Evolutionary conservation across 2,797 vertebrate species (phyloP).

Genomic region (Buceros bicornis): DNA sequence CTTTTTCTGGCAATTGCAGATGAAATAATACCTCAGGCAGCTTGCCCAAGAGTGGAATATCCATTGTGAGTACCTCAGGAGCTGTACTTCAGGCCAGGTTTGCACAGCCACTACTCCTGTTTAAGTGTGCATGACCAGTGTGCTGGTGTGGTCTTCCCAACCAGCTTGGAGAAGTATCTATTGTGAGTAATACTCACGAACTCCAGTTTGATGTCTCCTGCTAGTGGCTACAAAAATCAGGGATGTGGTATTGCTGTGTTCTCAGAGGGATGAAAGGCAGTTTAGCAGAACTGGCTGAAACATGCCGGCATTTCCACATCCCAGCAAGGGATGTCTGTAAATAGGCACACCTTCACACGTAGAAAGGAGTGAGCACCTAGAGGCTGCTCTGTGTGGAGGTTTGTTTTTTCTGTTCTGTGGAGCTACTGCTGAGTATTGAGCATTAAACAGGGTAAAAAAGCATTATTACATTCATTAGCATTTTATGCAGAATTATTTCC

Average conservation of each 20-base stretch:
- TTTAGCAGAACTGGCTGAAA: conserved; percentile 8
- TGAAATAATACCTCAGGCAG: neutral
- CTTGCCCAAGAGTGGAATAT: neutral
- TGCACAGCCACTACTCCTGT: neutral
- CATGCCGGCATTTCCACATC: neutral
- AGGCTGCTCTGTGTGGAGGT: neutral
- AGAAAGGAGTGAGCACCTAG: neutral
- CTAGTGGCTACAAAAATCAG: neutral
- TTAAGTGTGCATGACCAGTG: accelerated
- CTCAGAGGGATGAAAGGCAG: neutral
- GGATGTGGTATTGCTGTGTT: neutral
- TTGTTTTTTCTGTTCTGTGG: neutral
- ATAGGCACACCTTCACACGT: neutral
- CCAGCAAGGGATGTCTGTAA: neutral
- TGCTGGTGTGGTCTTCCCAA: neutral
- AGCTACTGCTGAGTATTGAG: neutral
- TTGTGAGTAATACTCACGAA: neutral
- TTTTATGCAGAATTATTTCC: conserved; percentile 7
- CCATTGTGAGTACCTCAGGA: neutral
- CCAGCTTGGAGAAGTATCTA: neutral
- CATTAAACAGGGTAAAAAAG: neutral
- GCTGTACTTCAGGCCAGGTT: neutral
- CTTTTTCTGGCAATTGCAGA: neutral
- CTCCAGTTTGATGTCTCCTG: neutral
- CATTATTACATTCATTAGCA: neutral